Evolutionary conservation across 2,113 vertebrate genomes (phyloP).

Genomic region (Rhombomys opimus): DNA sequence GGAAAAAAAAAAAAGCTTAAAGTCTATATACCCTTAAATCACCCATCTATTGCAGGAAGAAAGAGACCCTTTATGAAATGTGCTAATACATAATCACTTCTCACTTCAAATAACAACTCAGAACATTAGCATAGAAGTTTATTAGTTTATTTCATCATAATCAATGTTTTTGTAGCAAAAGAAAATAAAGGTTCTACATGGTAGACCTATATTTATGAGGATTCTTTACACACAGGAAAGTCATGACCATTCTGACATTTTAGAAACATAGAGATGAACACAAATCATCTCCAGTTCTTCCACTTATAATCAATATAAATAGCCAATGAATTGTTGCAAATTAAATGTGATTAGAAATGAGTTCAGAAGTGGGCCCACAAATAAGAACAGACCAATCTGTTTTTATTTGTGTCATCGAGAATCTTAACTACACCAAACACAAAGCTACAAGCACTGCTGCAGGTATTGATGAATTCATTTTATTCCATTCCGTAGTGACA

Average conservation of each 20-base stretch:
- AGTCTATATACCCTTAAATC: constrained; percentile 45
- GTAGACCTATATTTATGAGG: neutral
- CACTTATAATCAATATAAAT: constrained; percentile 3
- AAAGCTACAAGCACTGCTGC: neutral
- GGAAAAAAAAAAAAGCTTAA: constrained; percentile 46
- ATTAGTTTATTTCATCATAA: constrained; percentile 51
- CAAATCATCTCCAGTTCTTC: neutral
- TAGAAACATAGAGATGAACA: constrained; percentile 4
- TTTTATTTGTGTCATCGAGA: neutral
- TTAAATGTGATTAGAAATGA: constrained; percentile 42
- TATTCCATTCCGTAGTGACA: neutral
- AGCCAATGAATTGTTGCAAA: constrained; percentile 11
- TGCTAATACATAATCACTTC: constrained; percentile 31
- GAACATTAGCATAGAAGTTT: constrained; percentile 24
- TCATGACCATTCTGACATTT: neutral
- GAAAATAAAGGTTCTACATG: neutral
- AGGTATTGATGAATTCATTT: neutral
- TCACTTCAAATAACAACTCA: constrained; percentile 51
- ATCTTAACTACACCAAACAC: constrained; percentile 13
- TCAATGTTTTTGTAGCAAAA: constrained; percentile 54
- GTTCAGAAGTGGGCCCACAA: constrained; percentile 20
- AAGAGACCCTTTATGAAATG: constrained; percentile 37
- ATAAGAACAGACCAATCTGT: neutral
- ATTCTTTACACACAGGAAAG: constrained; percentile 54
- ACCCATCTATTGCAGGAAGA: neutral